phyloP scores from a whole-genome alignment of 1,140 invertebrate species.

The Zophobas atratus region DNA sequence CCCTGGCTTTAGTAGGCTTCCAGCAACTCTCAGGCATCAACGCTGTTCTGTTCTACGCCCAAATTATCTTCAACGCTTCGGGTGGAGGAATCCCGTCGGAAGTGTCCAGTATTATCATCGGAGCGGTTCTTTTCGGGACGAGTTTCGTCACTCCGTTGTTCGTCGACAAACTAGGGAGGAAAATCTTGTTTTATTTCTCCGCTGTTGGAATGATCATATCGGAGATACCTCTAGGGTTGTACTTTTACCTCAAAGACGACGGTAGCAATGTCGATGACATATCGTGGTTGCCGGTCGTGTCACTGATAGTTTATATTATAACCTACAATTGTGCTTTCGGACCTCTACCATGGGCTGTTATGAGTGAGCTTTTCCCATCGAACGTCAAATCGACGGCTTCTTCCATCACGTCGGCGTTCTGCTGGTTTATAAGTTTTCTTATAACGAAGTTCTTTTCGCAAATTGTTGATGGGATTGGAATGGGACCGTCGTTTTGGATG shows the following conservation, averaged over 20 bases:
- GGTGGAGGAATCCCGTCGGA: slow-evolving; percentile 72
- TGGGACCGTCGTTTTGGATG: slow-evolving; percentile 83
- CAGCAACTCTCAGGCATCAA: slow-evolving; percentile 88
- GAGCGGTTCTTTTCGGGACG: slow-evolving; percentile 78
- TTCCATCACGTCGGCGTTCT: slow-evolving; percentile 80
- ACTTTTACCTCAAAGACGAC: slow-evolving; percentile 56
- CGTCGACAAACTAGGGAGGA: slow-evolving; percentile 82
- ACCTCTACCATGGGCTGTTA: slow-evolving; percentile 87
- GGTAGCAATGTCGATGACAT: slow-evolving; percentile 54
- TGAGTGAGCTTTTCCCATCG: slow-evolving; percentile 86
- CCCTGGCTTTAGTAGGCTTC: slow-evolving; percentile 78
- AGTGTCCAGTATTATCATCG: slow-evolving; percentile 84
- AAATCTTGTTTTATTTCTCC: slow-evolving; percentile 80
- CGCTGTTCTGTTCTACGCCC: slow-evolving; percentile 86
- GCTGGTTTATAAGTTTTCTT: slow-evolving; percentile 87
- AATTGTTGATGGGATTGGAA: slow-evolving; percentile 74
- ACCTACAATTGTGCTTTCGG: slow-evolving; percentile 75
- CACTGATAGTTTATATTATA: slow-evolving; percentile 59
- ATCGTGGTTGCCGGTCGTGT: slow-evolving; percentile 58
- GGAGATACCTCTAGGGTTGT: slow-evolving; percentile 61
- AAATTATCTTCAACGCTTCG: slow-evolving; percentile 78
- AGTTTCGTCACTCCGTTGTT: slow-evolving; percentile 80
- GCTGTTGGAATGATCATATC: slow-evolving; percentile 73
- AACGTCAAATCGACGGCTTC: slow-evolving; percentile 83
- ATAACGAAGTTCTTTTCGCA: slow-evolving; percentile 82